A percentile compares a stretch with the other conserved stretches of the same genome.
Conservation (phyloP, 2,888 invertebrate species). For the Ophion obscuratus region DNA sequence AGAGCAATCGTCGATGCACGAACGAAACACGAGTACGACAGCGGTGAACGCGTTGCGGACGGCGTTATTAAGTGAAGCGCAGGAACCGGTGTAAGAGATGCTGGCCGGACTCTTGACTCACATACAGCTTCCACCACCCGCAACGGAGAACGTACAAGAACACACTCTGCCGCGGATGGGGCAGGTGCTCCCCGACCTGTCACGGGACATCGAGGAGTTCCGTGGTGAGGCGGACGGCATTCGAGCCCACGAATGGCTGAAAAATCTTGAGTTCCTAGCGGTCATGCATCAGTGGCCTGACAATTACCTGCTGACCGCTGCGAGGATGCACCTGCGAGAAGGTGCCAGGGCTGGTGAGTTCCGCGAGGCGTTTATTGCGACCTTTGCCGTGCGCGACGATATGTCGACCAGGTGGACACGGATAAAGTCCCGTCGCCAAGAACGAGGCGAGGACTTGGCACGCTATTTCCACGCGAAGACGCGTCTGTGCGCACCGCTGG, state of each 20-base stretch:
- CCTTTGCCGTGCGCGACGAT: neutral
- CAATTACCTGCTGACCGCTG: neutral
- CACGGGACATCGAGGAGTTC: neutral
- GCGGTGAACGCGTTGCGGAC: neutral
- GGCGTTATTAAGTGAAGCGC: neutral
- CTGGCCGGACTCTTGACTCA: neutral
- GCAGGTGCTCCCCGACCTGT: neutral
- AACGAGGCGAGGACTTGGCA: neutral
- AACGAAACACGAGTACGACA: neutral
- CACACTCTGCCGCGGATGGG: neutral
- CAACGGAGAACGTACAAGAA: too few relatives aligned
- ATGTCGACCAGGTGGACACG: neutral
- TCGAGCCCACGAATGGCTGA: neutral
- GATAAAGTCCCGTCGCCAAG: neutral
- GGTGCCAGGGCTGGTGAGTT: neutral
- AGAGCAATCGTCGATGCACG: neutral
- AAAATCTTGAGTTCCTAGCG: neutral
- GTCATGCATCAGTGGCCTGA: neutral
- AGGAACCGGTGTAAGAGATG: neutral
- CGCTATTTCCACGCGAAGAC: neutral
- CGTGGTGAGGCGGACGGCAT: neutral
- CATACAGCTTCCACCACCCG: too few relatives aligned
- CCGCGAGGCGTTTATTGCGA: neutral
- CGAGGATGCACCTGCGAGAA: neutral
- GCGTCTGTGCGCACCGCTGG: neutral